These are phyloP conservation scores for Drosophila picticornis DNA, from an alignment of 2,888 invertebrate species.

Conservation along the genomic window DNA sequence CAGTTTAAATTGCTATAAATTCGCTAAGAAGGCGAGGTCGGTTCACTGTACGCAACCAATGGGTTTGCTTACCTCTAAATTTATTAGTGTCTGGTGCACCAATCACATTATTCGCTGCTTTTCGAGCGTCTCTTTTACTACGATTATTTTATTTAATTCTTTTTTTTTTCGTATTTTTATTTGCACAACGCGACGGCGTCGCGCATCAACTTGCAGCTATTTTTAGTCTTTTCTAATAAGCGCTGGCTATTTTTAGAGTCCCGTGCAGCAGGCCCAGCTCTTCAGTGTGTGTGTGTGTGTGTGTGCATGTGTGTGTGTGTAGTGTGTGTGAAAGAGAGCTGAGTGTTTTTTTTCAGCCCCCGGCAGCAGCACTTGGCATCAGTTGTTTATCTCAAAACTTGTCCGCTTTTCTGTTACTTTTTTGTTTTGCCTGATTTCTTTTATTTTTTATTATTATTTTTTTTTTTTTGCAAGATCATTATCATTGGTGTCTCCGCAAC, in stretches of 20 bases:
- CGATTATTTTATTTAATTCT: slow-evolving; percentile 38
- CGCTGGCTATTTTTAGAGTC: slow-evolving; percentile 75
- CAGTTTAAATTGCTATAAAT: not conserved
- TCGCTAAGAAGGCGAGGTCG: not conserved
- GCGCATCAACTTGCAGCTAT: slow-evolving; percentile 62
- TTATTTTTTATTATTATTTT: slow-evolving; percentile 15
- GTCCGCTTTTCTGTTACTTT: slow-evolving; percentile 58
- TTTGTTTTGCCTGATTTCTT: slow-evolving; percentile 11
- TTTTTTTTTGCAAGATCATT: slow-evolving; percentile 73
- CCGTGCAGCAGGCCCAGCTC: slow-evolving; percentile 64
- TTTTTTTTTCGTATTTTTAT: slow-evolving; percentile 19
- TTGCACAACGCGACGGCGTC: slow-evolving; percentile 25
- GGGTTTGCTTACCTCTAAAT: slow-evolving; percentile 13
- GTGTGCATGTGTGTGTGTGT: slow-evolving; percentile 20
- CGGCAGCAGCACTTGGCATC: slow-evolving; percentile 37
- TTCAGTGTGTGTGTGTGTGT: slow-evolving; percentile 23
- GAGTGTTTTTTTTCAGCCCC: slow-evolving; percentile 15
- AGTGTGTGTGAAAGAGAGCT: slow-evolving; percentile 30
- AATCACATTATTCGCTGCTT: slow-evolving; percentile 36
- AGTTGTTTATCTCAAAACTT: slow-evolving; percentile 60
- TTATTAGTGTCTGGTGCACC: slow-evolving; percentile 16
- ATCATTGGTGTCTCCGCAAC: slow-evolving; percentile 57
- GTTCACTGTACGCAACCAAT: slow-evolving; percentile 35
- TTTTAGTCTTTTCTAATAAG: slow-evolving; percentile 81
- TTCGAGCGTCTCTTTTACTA: slow-evolving; percentile 43